Evolutionary conservation across 2,113 vertebrate species (phyloP).

Genomic region (Oreochromis niloticus): DNA sequence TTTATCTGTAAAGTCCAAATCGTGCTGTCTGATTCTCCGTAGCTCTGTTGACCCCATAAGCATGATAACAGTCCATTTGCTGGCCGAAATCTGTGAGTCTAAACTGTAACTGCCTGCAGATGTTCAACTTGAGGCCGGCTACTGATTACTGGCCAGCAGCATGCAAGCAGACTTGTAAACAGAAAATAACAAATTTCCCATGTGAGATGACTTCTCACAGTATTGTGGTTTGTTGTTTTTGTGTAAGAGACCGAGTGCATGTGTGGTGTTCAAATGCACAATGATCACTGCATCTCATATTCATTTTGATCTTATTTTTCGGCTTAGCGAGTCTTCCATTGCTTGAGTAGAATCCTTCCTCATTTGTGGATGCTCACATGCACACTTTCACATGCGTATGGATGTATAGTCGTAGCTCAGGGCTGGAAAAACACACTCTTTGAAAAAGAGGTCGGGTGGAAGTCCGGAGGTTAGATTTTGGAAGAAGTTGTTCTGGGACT

Average conservation of each 20-base stretch:
- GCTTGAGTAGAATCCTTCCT: neutral
- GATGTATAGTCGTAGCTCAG: neutral
- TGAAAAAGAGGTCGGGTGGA: conserved; percentile 49
- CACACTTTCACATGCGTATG: neutral
- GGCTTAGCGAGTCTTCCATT: neutral
- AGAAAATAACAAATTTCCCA: neutral
- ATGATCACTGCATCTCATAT: neutral
- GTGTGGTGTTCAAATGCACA: neutral
- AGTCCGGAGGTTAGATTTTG: conserved; percentile 46
- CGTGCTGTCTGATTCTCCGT: neutral
- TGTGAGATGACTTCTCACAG: neutral
- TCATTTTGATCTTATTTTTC: neutral
- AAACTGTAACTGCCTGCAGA: neutral
- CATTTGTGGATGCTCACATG: neutral
- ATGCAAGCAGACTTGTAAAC: neutral
- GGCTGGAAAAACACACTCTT: neutral
- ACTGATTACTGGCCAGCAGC: neutral
- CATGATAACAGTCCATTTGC: neutral
- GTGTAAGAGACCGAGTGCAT: no score
- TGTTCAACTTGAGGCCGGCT: neutral
- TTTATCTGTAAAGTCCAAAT: neutral
- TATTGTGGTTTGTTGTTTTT: neutral
- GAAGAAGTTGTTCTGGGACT: conserved; percentile 57
- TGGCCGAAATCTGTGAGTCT: neutral
- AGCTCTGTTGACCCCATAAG: neutral